A percentile compares a stretch with the other conserved stretches of the same genome.
Conservation (phyloP, 2,113 vertebrate species). For the Scolopax mira region DNA sequence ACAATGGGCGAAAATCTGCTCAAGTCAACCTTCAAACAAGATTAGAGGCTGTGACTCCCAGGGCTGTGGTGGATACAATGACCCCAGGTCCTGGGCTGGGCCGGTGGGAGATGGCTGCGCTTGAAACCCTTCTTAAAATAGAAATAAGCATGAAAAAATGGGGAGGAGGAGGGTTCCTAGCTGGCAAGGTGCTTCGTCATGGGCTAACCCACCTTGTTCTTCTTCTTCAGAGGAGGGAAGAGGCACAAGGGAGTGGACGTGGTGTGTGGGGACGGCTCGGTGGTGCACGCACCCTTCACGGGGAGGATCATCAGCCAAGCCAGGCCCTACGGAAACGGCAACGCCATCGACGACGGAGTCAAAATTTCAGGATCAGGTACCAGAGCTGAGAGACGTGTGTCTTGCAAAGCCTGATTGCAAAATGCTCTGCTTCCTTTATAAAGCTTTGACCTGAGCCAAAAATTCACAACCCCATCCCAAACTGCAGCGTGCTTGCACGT, state of each 20-base stretch:
- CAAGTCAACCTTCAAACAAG: conserved; percentile 35
- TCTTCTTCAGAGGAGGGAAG: not conserved
- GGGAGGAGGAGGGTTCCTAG: not conserved
- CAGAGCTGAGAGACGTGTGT: accelerated
- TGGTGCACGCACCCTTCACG: conserved; percentile 62
- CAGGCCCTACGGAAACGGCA: conserved; percentile 45
- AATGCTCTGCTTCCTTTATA: accelerated
- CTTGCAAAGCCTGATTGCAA: not conserved
- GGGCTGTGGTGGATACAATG: conserved; percentile 21
- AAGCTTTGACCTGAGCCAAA: not conserved
- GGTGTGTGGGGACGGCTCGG: conserved; percentile 62
- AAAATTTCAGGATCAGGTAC: conserved; percentile 63
- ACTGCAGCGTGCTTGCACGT: not conserved
- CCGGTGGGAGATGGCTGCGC: accelerated
- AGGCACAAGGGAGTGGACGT: conserved; percentile 70
- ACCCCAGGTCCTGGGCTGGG: conserved; percentile 2
- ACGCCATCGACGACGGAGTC: conserved; percentile 66
- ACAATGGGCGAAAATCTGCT: conserved; percentile 42
- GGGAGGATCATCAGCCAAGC: conserved; percentile 35
- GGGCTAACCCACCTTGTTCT: not conserved
- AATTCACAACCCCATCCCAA: not conserved
- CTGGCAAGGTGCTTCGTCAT: accelerated
- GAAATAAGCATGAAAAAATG: not conserved
- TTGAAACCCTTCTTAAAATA: not conserved
- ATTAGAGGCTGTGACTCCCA: conserved; percentile 34